These are phyloP conservation scores for Rhagium mordax DNA, from an alignment of 2,888 invertebrate genomes.

Conservation along the genomic window DNA sequence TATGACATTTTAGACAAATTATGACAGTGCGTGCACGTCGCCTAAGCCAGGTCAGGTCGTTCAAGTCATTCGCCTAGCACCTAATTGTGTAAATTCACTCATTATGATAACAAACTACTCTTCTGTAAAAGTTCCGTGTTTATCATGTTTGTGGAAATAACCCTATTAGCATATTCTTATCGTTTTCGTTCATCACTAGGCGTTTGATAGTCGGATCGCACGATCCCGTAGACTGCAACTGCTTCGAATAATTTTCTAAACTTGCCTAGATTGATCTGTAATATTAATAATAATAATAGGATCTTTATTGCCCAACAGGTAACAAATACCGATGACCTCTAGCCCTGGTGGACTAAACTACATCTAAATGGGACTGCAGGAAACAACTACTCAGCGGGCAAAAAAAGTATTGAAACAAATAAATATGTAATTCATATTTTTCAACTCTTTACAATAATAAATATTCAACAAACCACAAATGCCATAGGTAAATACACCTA, in stretches of 20 bases:
- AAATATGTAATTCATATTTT: too few species aligned
- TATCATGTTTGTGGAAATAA: background rate
- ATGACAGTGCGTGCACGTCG: background rate
- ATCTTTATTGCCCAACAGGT: too few species aligned
- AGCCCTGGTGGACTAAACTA: too few species aligned
- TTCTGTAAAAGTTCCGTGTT: background rate
- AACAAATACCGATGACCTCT: too few species aligned
- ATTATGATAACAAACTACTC: background rate
- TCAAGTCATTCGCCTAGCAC: background rate
- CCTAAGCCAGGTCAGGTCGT: background rate
- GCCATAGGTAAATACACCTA: too few species aligned
- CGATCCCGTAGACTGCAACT: background rate
- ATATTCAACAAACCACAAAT: too few species aligned
- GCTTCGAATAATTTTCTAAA: background rate
- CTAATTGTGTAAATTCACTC: background rate
- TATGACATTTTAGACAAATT: background rate
- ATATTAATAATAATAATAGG: too few species aligned
- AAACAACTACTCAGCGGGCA: too few species aligned
- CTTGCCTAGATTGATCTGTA: too few species aligned
- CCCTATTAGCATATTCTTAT: background rate
- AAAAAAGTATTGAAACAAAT: too few species aligned
- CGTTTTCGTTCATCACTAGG: background rate
- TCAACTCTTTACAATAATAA: too few species aligned
- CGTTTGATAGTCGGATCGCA: background rate
- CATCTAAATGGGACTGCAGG: too few species aligned